Base-by-base conservation (phyloP, 2,797 vertebrate species). In the Acomys russatus region DNA sequence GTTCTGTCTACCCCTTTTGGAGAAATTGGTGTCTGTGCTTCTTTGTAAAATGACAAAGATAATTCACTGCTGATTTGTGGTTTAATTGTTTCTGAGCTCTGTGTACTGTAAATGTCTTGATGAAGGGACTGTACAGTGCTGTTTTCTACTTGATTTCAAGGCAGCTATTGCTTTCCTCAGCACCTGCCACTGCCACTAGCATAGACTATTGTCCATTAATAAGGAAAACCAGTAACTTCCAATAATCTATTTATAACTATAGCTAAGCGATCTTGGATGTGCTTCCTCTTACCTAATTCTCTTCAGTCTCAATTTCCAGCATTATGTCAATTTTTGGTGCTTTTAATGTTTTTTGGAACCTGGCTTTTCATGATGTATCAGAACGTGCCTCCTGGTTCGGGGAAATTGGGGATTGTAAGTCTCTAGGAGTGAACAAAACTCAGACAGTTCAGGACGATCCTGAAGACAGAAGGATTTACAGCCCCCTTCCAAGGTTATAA, bases 1-100 rank as follows among this genome's bases (percentile, higher is more conserved):
- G 64, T 49, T 59, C n/a, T 63, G 56, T 56, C 12, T 85, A 3
- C 4, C 73, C 8, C 18, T 92, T 85, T 87, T 63, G 51, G 78
- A 97, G 51, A 77, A 71, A 68, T 90, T 59, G 11, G 79, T 44
- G 22, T 82, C 91, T 84, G 6, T 89, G 35, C 35, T 94, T 89
- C 74, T 86, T 11, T 51, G 44, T 78, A 64, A 84, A 83, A 84
- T 90, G 44, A 77, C 61, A n/a, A 35, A 91, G 30, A 56, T 83
- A 38, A 68, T 66, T 77, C 44, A 28, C 64, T 79, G 38, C 18
- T n/a, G 54, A 3, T 70, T 66, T 78, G 51, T 61, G 25, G 86
- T 38, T 8, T 88, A 56, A n/a, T 66, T 54, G 11, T 33, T 44
- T 9, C 0, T 1, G 9, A 38, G 66, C 3, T 44, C 6, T 92